Base-by-base conservation (phyloP, 2,113 vertebrate genomes). In the Hylia prasina region DNA sequence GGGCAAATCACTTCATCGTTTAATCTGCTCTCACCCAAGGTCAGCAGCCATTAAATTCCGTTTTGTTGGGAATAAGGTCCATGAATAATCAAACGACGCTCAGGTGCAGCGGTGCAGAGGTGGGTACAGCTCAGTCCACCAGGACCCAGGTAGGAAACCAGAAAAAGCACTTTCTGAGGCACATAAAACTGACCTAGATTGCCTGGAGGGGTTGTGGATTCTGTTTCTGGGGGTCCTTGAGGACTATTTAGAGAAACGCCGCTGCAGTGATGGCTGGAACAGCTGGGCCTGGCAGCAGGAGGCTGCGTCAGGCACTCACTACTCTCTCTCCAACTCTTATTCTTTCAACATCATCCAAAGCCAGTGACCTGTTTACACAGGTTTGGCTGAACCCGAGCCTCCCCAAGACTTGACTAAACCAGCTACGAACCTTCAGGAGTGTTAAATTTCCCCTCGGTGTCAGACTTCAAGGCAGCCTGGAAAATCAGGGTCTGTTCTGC, bases 1-100 rank as follows among this genome's bases (percentile, higher is more conserved):
- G 93, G 82, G 92, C 92, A 93, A 90, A 92, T 91, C 89, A 58
- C 90, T 96, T 48, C 92, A 47, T 93, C 57, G 11, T 89, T 97
- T 96, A 94, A 88, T 96, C 91, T 92, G 54, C 89, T 78, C 39
- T 61, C 33, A 51, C 77, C 60, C 11, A 45, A 89, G 90, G 93
- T 97, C 93, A 51, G 78, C 78, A 17, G 61, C 82, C 88, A 37
- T 95, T 90, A 89, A 47, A 50, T 79, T 80, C 50, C 51, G 1
- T 65, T 68, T 90, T 60, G 77, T 64, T 53, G 76, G 80, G 78
- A 90, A 82, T 51, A 19, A 84, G 87, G 72, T 33, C 82, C 44
- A 25, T 94, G 89, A 93, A 92, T 93, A 93, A 93, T 66, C 88
- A 75, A 68, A 21, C 0, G 5, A 24, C 22, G 73, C 44, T 96